phyloP scores from a whole-genome alignment of 2,888 invertebrate genomes.

The Protophormia terraenovae region DNA sequence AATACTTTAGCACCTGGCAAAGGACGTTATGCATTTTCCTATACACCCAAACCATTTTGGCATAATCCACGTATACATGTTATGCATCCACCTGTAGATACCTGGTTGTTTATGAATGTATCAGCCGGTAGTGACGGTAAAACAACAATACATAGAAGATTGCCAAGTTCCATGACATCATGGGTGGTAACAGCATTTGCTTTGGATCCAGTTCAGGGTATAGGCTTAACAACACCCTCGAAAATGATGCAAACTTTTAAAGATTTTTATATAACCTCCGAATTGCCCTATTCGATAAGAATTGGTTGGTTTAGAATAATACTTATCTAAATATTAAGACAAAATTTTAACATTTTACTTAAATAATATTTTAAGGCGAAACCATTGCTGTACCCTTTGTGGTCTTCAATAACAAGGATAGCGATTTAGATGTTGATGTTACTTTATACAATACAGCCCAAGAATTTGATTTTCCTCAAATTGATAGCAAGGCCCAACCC shows the following conservation, averaged over 20 bases:
- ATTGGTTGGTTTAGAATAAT: conserved; percentile 78
- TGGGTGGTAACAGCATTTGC: conserved; percentile 93
- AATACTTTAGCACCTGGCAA: conserved; percentile 90
- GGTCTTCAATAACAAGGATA: conserved; percentile 92
- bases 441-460: conserved; percentile 92
- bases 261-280: conserved; percentile 91
- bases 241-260: conserved; percentile 88
- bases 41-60: conserved; percentile 91
- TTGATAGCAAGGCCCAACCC: conserved; percentile 87
- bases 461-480: conserved; percentile 90
- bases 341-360: background rate
- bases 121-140: conserved; percentile 87
- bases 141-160: conserved; percentile 84
- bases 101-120: conserved; percentile 93
- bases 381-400: conserved; percentile 94
- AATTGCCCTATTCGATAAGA: conserved; percentile 93
- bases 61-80: conserved; percentile 91
- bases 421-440: conserved; percentile 90
- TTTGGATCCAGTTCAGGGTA: conserved; percentile 87
- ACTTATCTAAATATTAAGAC: background rate
- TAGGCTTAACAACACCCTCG: conserved; percentile 87
- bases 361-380: conserved; percentile 85
- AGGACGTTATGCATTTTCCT: conserved; percentile 94
- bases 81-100: conserved; percentile 86
- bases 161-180: conserved; percentile 92